Conservation (phyloP, 2,113 vertebrate species). For the Motacilla alba region DNA sequence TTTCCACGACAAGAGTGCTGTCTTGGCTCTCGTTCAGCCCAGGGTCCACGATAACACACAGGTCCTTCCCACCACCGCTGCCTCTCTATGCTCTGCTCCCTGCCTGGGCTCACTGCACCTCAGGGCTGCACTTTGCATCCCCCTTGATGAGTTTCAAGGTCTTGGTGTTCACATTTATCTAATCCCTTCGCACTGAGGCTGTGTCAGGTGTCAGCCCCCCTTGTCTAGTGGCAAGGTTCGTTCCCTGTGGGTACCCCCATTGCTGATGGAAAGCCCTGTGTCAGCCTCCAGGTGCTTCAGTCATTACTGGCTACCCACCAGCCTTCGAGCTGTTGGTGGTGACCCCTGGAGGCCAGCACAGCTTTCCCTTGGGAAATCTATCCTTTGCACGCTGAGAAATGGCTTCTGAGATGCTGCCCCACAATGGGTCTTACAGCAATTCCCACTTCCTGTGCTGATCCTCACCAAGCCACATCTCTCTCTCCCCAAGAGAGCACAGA, state of each 20-base stretch:
- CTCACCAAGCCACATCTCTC: neutral
- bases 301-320: neutral
- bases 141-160: neutral
- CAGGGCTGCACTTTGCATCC: neutral
- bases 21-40: constrained; percentile 3
- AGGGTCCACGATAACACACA: neutral
- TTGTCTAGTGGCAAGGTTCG: fast-evolving
- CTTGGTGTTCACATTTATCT: neutral
- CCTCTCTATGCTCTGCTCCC: fast-evolving
- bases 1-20: neutral
- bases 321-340: neutral
- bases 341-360: neutral
- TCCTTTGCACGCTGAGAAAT: neutral
- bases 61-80: neutral
- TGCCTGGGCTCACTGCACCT: neutral
- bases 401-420: neutral
- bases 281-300: neutral
- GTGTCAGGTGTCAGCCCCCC: neutral
- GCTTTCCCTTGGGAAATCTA: neutral
- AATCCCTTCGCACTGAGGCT: neutral
- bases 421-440: neutral
- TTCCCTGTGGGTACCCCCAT: fast-evolving
- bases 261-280: neutral
- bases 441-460: neutral
- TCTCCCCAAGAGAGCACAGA: neutral